These are phyloP conservation scores for Syrphus vitripennis DNA, from an alignment of 2,888 invertebrate genomes.

Conservation along the genomic window DNA sequence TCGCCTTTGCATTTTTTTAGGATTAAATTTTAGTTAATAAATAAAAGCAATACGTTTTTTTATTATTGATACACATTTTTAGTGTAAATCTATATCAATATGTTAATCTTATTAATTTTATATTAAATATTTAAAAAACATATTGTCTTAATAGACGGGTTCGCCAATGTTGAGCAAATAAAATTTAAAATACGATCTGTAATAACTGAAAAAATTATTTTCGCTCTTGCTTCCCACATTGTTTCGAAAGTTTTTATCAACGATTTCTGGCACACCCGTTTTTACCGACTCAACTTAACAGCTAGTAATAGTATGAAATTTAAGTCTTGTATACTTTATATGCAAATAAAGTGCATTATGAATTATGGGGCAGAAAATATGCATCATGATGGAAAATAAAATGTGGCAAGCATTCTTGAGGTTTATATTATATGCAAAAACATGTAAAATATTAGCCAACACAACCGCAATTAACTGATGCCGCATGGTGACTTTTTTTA, in stretches of 20 bases:
- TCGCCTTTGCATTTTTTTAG: no score
- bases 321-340: background rate
- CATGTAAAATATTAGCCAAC: background rate
- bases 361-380: background rate
- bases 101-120: background rate
- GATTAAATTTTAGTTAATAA: no score
- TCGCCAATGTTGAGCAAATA: no score
- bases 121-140: no score
- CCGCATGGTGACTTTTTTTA: background rate
- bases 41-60: no score
- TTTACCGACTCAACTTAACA: background rate
- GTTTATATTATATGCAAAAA: background rate
- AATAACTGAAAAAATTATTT: no score
- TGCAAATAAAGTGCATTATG: constrained; percentile 16
- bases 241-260: no score
- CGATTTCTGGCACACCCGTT: background rate
- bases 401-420: background rate
- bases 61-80: no score
- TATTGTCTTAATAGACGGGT: no score
- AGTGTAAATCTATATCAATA: no score
- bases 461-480: background rate
- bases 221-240: background rate
- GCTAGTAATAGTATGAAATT: background rate
- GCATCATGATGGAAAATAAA: background rate
- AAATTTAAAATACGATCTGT: no score